Conservation (phyloP, 2,797 vertebrate genomes). For the Acropternis orthonyx region DNA sequence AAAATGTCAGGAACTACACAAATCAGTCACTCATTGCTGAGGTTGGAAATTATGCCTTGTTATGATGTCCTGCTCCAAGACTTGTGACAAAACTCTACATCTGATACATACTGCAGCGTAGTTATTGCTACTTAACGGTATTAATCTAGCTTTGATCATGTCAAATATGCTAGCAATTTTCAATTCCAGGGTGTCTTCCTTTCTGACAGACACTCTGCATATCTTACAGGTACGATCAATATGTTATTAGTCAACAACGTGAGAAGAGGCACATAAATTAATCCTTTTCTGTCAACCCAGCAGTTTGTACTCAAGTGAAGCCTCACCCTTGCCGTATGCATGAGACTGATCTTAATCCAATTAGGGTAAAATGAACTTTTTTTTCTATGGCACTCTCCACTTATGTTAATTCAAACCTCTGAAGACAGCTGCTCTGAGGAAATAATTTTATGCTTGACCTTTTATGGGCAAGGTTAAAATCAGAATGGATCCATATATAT, state of each 20-base stretch:
- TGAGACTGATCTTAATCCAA: slow-evolving; percentile 76
- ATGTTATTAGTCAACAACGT: slow-evolving; percentile 93
- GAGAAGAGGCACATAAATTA: slow-evolving; percentile 86
- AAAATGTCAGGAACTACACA: slow-evolving; percentile 13
- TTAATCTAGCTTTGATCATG: slow-evolving; percentile 80
- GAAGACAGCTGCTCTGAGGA: slow-evolving; percentile 49
- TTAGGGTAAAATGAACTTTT: slow-evolving; percentile 78
- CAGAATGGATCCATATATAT: slow-evolving; percentile 21
- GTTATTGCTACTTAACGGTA: slow-evolving; percentile 63
- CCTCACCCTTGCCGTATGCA: slow-evolving; percentile 55
- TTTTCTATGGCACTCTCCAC: slow-evolving; percentile 51
- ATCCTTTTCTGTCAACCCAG: slow-evolving; percentile 85
- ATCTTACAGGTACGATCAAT: slow-evolving; percentile 88
- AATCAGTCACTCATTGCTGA: slow-evolving; percentile 58
- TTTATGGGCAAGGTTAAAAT: slow-evolving; percentile 65
- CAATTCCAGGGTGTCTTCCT: slow-evolving; percentile 75
- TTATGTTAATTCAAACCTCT: slow-evolving; percentile 67
- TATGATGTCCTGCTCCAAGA: slow-evolving; percentile 13
- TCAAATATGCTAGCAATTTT: slow-evolving; percentile 80
- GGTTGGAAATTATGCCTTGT: not conserved
- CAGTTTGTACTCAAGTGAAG: slow-evolving; percentile 70
- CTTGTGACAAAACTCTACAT: not conserved
- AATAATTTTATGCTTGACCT: slow-evolving; percentile 73
- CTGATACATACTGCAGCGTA: slow-evolving; percentile 19
- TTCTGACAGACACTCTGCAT: slow-evolving; percentile 85